Percentiles rank a stretch among this genome's conserved stretches.
Evolutionary conservation across 2,797 vertebrate species (phyloP).

Genomic region (Rhynchonycteris naso): DNA sequence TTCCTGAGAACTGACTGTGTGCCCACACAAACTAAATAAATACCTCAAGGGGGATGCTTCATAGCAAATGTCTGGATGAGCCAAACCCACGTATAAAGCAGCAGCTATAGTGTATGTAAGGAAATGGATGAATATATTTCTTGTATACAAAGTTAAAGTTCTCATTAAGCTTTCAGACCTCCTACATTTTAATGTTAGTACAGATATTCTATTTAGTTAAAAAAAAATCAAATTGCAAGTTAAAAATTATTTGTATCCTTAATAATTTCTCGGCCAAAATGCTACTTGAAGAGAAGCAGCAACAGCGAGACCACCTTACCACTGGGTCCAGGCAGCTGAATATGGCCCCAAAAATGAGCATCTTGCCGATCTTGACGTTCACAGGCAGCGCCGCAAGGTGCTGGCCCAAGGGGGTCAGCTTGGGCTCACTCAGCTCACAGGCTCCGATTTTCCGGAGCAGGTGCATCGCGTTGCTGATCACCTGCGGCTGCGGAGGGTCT

Average conservation of each 20-base stretch:
- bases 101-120: background rate
- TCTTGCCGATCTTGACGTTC: conserved; percentile 98
- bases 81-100: background rate
- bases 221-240: background rate
- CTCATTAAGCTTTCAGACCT: background rate
- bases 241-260: conserved; percentile 23
- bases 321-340: conserved; percentile 96
- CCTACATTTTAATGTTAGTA: background rate
- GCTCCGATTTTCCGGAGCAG: conserved; percentile 95
- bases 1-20: background rate
- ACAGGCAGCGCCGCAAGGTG: conserved; percentile 96
- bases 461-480: conserved; percentile 95
- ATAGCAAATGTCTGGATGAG: background rate
- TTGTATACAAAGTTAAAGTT: conserved; percentile 21
- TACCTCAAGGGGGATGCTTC: background rate
- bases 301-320: conserved; percentile 85
- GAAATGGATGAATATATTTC: background rate
- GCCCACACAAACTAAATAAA: background rate
- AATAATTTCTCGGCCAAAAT: background rate
- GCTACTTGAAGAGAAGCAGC: background rate
- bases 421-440: conserved; percentile 89
- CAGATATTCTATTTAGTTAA: background rate
- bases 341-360: conserved; percentile 98
- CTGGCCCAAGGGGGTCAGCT: conserved; percentile 95
- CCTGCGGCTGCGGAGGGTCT: conserved; percentile 95